A percentile compares a stretch with the other conserved stretches of the same genome.
Conservation (phyloP, 2,888 invertebrate genomes). For the Malthinus seriepunctatus region DNA sequence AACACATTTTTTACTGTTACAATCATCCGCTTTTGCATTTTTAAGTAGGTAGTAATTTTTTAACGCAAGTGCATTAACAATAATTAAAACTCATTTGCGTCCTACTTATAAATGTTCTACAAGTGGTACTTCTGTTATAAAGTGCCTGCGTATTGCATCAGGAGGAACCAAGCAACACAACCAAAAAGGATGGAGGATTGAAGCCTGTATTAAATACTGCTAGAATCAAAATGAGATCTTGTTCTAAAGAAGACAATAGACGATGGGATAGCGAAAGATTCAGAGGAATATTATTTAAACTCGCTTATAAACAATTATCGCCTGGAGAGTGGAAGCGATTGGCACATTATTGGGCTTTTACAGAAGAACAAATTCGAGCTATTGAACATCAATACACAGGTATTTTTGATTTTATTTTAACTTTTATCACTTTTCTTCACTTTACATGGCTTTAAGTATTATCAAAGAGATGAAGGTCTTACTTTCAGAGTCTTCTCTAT, state of each 20-base stretch:
- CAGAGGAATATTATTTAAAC: slow-evolving; percentile 57
- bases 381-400: slow-evolving; percentile 74
- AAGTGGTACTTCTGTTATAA: slow-evolving; percentile 30
- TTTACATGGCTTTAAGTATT: too few species aligned
- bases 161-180: slow-evolving; percentile 41
- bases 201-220: slow-evolving; percentile 46
- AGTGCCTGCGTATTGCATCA: slow-evolving; percentile 34
- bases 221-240: slow-evolving; percentile 41
- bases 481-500: too few species aligned
- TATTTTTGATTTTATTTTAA: slow-evolving; percentile 39
- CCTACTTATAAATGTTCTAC: slow-evolving; percentile 28
- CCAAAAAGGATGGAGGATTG: slow-evolving; percentile 34
- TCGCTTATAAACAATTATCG: slow-evolving; percentile 64
- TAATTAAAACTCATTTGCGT: slow-evolving; percentile 19
- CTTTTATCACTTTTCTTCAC: background rate
- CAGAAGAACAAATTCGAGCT: slow-evolving; percentile 68
- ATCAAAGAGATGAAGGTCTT: too few species aligned
- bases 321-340: slow-evolving; percentile 68
- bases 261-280: slow-evolving; percentile 51
- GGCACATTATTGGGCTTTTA: slow-evolving; percentile 69
- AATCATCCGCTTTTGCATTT: slow-evolving; percentile 14
- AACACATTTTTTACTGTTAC: background rate
- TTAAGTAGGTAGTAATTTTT: slow-evolving; percentile 18
- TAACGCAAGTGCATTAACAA: slow-evolving; percentile 20
- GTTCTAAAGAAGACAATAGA: slow-evolving; percentile 37